Evolutionary conservation across 2,888 invertebrate genomes (phyloP), one percentile per base, ranked within the genome.

Genomic region (Sisyra nigra): DNA sequence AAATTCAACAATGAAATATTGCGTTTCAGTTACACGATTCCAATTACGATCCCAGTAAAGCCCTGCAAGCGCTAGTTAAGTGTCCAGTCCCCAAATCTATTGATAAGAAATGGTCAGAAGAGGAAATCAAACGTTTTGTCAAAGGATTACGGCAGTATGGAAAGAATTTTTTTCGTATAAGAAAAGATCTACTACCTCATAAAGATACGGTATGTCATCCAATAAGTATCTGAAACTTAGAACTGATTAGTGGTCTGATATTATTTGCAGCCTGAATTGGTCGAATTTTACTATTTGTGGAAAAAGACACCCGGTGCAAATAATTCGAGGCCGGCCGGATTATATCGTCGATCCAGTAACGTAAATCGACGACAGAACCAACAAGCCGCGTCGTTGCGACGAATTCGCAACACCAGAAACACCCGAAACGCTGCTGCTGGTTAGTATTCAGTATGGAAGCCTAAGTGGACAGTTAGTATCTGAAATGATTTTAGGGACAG

Each of bases 231-330:
- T 6, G 9, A 33, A 6, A 6, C 5, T 33, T 9, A 4, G 5
- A 33, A 33, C 33, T 9, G 13, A 33, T 33, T 3, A 11, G 4
- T 33, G 13, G 9, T 11, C 9, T 31, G 24, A 31, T 39, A 37
- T 36, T 30, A 18, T 52, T 56, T 56, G 13, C 50, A 83, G 81
- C 83, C 92, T 44, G 96, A 98, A 62, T 68, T 98, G 57, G 94
- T 98, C 43, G 94, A 96, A 63, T 98, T 91, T 69, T 98, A 98
- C 67, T 98, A 98, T 68, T 72, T 94, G 58, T 98, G 98, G 98
- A 99, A 99, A 71, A 98, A 97, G 69, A 94, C 96, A 32, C 92
- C 96, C 14, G 92, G 92, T 55, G 97, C 97, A 48, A 89, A 91
- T 62, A 92, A 89, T 61, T 93, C 93, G 63, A 76, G 96, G 52